Percentiles rank a stretch among this genome's conserved stretches.
These are phyloP conservation scores for Zootoca vivipara DNA, from an alignment of 2,113 vertebrate species.

Conservation along the genomic window DNA sequence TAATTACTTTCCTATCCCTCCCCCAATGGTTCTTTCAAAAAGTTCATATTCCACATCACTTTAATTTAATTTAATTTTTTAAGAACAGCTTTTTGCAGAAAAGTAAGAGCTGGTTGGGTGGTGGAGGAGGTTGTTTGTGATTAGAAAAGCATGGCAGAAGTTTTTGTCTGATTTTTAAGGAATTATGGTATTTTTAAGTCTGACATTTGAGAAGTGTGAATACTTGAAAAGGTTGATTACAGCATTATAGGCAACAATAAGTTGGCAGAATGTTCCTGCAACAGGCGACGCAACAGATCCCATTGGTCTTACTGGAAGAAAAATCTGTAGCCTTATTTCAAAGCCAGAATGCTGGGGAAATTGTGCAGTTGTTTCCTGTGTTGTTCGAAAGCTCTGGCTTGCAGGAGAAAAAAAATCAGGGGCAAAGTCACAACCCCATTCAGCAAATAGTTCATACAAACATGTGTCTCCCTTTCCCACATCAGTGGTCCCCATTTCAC, in stretches of 20 bases:
- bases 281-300: conserved; percentile 52
- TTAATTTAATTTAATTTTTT: conserved; percentile 6
- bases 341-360: background rate
- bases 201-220: conserved; percentile 49
- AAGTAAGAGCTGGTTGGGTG: too few relatives aligned
- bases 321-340: conserved; percentile 24
- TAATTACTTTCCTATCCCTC: background rate
- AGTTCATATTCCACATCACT: background rate
- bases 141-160: conserved; percentile 37
- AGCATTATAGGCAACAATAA: conserved; percentile 35
- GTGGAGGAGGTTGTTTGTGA: background rate
- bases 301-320: conserved; percentile 40
- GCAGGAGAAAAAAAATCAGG: background rate
- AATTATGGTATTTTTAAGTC: conserved; percentile 28
- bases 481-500: background rate
- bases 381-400: background rate
- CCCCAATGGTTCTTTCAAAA: background rate
- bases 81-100: conserved; percentile 4
- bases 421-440: background rate
- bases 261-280: conserved; percentile 39
- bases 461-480: too few relatives aligned
- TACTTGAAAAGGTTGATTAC: conserved; percentile 54
- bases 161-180: conserved; percentile 27
- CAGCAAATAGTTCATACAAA: background rate
- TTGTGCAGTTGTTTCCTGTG: too few relatives aligned